Conservation (phyloP, 1,140 invertebrate species). For the Lordiphosa stackelbergi region DNA sequence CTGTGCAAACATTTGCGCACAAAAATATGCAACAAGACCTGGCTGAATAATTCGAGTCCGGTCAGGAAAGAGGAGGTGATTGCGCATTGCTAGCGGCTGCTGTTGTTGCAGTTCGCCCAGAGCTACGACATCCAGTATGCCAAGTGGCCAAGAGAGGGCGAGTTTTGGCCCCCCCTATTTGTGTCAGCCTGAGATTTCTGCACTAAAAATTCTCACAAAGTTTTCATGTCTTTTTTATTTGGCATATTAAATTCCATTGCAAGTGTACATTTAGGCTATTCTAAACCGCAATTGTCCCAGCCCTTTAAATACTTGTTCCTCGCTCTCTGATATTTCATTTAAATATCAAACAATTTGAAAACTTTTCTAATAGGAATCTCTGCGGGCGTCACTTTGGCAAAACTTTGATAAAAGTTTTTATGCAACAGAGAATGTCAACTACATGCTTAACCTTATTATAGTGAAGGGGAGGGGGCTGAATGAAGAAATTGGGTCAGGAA, state of each 20-base stretch:
- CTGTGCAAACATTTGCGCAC: constrained; percentile 68
- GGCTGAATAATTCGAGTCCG: constrained; percentile 69
- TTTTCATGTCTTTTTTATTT: constrained; percentile 1
- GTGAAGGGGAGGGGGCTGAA: constrained; percentile 9
- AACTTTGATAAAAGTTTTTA: constrained; percentile 14
- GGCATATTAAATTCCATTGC: constrained; percentile 48
- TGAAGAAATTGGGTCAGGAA: constrained; percentile 4
- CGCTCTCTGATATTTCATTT: constrained; percentile 14
- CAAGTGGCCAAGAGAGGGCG: constrained; percentile 31
- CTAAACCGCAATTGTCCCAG: constrained; percentile 34
- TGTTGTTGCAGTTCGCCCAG: constrained; percentile 30
- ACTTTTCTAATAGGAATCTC: constrained; percentile 31
- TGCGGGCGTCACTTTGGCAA: constrained; percentile 19
- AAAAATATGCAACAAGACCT: constrained; percentile 72
- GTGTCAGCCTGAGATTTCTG: constrained; percentile 42
- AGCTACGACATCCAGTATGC: constrained; percentile 55
- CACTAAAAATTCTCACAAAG: constrained; percentile 35
- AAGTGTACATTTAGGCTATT: constrained; percentile 13
- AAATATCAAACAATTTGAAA: constrained; percentile 17
- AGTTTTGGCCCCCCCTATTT: constrained; percentile 21
- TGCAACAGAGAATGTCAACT: constrained; percentile 13
- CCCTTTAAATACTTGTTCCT: constrained; percentile 12
- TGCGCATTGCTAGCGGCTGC: constrained; percentile 46
- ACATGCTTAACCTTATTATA: constrained; percentile 29
- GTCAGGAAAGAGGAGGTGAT: constrained; percentile 30